Evolutionary conservation across 2,888 invertebrate genomes (phyloP), one percentile per base, ranked within the genome.

Genomic region (Chloroclysta siterata): DNA sequence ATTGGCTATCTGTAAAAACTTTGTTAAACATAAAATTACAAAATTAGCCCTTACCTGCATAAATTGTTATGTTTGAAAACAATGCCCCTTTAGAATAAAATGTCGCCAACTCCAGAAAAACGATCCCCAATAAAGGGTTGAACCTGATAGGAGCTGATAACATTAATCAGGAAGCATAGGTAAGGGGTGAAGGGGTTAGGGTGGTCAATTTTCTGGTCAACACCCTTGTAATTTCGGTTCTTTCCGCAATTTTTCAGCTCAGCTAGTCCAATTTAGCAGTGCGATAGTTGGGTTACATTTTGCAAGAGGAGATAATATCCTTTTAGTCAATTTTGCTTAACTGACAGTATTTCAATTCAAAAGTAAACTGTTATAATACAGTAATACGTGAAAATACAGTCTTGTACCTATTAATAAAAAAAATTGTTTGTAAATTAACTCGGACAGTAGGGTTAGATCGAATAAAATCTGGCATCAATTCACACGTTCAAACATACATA

Each of bases 161-260:
- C 89, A 90, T 91, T 92, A 90, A 93, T 93, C 92, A 89, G 85
- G 71, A 79, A 81, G 80, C 51, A 83, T 86, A 84, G 83, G 84
- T 83, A 79, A 66, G 64, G 68, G 62, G 36, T 7, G 36, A 8
- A 11, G 36, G 11, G 10, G 36, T 39, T 39, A 28, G 63, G 78
- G 71, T 77, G 76, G 77, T 76, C 82, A 87, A 90, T 91, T 92
- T 91, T 90, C 89, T 88, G 90, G 91, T 85, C 88, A 85, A 71
- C 80, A 84, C 83, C 84, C 88, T 82, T 84, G 87, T 89, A 89
- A 90, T 90, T 90, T 90, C 81, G 80, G 80, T 83, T 82, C 78
- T 78, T 79, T 78, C 78, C 76, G 84, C 84, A 81, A 88, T 89
- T 90, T 90, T 85, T 88, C 88, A 88, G 84, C 81, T 78, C 77